These are phyloP conservation scores for zebrafish (Danio rerio) DNA, from an alignment of 2,113 vertebrate species.

Conservation along the genomic window GRCz12tu NC_133192.1:32806001-32806500, in stretches of 20 bases:
- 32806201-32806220: not conserved
- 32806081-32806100: constrained; percentile 26
- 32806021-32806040: constrained; percentile 10
- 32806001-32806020: not conserved
- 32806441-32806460: not conserved
- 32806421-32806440: constrained; percentile 34
- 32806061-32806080: constrained; percentile 3
- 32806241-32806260: not conserved
- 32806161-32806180: not conserved
- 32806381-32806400: not conserved
- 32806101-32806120: constrained; percentile 11
- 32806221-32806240: constrained; percentile 15
- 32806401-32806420: not conserved
- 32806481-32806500: not conserved
- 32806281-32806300: not conserved
- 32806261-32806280: constrained; percentile 17
- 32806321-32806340: not conserved
- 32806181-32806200: not conserved
- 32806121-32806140: not conserved
- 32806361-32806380: not conserved
- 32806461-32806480: not conserved
- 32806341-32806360: not conserved
- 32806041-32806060: not conserved
- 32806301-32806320: not conserved
- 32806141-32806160: not conserved